Evolutionary conservation across 1,140 invertebrate species (phyloP).

Genomic region (Proales similis): DNA sequence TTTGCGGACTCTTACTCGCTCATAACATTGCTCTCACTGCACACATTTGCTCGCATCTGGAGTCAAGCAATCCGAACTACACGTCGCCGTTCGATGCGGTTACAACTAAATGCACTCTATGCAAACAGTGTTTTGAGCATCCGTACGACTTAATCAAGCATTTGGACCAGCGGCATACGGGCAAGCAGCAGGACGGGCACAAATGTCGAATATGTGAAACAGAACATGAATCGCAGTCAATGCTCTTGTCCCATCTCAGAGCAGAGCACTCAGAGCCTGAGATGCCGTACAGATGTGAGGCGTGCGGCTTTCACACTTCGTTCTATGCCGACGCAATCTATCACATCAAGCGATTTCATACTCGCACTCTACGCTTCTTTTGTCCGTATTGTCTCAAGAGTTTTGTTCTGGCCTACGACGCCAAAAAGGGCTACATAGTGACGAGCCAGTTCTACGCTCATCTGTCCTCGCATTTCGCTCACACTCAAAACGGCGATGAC

Average conservation of each 20-base stretch:
- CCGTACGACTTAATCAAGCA: slow-evolving; percentile 33
- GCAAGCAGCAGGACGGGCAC: slow-evolving; percentile 20
- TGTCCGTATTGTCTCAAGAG: slow-evolving; percentile 37
- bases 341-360: slow-evolving; percentile 35
- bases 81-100: slow-evolving; percentile 32
- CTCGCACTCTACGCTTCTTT: slow-evolving; percentile 14
- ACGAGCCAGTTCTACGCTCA: slow-evolving; percentile 34
- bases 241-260: slow-evolving; percentile 22
- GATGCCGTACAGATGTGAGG: slow-evolving; percentile 38
- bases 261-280: slow-evolving; percentile 19
- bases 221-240: neutral
- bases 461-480: slow-evolving; percentile 25
- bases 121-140: slow-evolving; percentile 11
- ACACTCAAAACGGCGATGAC: slow-evolving; percentile 8
- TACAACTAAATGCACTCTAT: slow-evolving; percentile 27
- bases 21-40: slow-evolving; percentile 31
- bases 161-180: slow-evolving; percentile 25
- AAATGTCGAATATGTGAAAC: slow-evolving; percentile 37
- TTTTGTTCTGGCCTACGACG: slow-evolving; percentile 32
- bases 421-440: slow-evolving; percentile 18
- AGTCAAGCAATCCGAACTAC: slow-evolving; percentile 5
- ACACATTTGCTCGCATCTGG: slow-evolving; percentile 37
- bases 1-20: slow-evolving; percentile 23
- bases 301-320: slow-evolving; percentile 36
- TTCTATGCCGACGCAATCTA: slow-evolving; percentile 37